Evolutionary conservation across 2,797 vertebrate genomes (phyloP).

Genomic region (Menidia menidia): DNA sequence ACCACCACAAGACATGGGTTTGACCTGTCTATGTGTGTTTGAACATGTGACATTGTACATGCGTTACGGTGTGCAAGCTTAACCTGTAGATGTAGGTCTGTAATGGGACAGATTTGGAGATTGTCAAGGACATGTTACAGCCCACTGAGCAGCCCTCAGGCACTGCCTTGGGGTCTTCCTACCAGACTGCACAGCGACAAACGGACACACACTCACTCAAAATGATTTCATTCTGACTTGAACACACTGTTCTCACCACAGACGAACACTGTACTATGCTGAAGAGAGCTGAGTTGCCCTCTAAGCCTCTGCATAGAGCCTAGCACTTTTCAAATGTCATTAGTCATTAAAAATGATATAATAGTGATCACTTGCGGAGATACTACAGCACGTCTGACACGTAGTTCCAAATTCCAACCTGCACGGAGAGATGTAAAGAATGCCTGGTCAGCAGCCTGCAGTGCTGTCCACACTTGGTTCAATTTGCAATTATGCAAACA

Average conservation of each 20-base stretch:
- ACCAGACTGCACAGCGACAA: conserved; percentile 36
- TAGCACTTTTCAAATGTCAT: conserved; percentile 68
- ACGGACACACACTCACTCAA: conserved; percentile 37
- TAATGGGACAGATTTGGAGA: conserved; percentile 22
- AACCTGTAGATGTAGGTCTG: conserved; percentile 34
- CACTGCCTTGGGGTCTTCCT: conserved; percentile 41
- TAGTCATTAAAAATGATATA: conserved; percentile 65
- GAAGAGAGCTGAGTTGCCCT: conserved; percentile 44
- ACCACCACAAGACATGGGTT: background rate
- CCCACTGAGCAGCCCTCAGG: conserved; percentile 47
- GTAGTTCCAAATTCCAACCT: conserved; percentile 48
- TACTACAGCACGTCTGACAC: conserved; percentile 63
- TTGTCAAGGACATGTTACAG: conserved; percentile 45
- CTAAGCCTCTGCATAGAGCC: conserved; percentile 41
- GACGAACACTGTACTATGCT: conserved; percentile 19
- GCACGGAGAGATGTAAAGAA: conserved; percentile 51
- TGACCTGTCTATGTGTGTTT: background rate
- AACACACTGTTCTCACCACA: conserved; percentile 51
- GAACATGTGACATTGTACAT: background rate
- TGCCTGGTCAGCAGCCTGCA: conserved; percentile 21
- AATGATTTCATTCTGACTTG: conserved; percentile 34
- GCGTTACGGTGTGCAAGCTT: conserved; percentile 1
- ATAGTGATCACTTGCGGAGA: conserved; percentile 51
- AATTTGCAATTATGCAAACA: conserved; percentile 41
- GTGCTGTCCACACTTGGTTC: conserved; percentile 36